Conservation (phyloP, 1,140 invertebrate genomes). For the Monochamus saltuarius region DNA sequence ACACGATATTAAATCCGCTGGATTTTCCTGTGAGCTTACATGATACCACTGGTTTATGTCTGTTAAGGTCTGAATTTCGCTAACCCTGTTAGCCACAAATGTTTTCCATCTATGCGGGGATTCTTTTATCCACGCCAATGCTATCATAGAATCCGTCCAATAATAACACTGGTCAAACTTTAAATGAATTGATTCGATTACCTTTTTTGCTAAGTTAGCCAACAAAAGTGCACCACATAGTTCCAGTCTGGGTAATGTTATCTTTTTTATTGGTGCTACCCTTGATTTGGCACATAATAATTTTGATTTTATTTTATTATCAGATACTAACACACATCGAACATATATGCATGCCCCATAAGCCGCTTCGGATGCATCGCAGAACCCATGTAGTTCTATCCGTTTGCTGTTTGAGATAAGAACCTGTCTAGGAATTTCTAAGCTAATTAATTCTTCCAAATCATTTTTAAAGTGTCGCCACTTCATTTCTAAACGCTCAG, state of each 20-base stretch:
- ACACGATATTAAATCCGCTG: no score
- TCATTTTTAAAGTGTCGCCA: conserved; percentile 35
- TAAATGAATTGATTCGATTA: conserved; percentile 32
- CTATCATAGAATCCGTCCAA: conserved; percentile 52
- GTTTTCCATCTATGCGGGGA: no score
- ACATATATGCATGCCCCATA: conserved; percentile 41
- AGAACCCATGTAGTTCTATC: conserved; percentile 44
- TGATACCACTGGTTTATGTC: no score
- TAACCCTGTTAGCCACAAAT: no score
- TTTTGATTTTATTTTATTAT: conserved; percentile 11
- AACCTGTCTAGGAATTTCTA: conserved; percentile 38
- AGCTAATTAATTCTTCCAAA: conserved; percentile 29
- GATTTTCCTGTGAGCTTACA: no score
- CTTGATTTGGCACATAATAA: conserved; percentile 34
- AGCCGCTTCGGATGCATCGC: conserved; percentile 41
- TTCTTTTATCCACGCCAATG: conserved; percentile 50
- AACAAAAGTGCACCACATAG: conserved; percentile 43
- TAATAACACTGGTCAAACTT: conserved; percentile 36
- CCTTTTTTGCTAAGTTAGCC: conserved; percentile 30
- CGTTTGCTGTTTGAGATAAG: not conserved
- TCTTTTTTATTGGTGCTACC: conserved; percentile 33
- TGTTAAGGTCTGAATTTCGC: no score
- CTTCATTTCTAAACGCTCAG: conserved; percentile 21
- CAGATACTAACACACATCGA: conserved; percentile 24
- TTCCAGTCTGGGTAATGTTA: conserved; percentile 35